Evolutionary conservation across 1,140 invertebrate species (phyloP), one percentile per base, ranked within the genome.

Genomic region (Musca domestica): DNA sequence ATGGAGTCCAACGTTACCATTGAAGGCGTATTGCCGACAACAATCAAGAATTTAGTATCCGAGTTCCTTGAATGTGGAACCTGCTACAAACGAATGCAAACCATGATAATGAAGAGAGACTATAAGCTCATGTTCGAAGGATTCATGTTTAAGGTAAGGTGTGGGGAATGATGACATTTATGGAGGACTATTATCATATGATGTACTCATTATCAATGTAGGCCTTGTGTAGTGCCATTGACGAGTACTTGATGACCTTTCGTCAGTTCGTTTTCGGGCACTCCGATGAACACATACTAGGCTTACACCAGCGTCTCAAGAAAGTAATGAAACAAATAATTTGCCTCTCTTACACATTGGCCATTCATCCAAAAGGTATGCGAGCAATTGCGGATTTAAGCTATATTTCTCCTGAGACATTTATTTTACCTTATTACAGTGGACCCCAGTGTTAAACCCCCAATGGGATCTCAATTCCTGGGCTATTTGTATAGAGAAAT

Each of bases 41-140:
- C 71, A 2, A 27, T 82, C 23, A 64, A 48, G 0, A 72, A 72
- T 7, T 78, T 74, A 56, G 58, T 70, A 0, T 10, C 47, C n/a
- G 72, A 67, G 15, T 82, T 80, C 22, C n/a, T 81, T 4, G 64
- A 70, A 6, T 72, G 76, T 6, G 80, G 80, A 6, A 61, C 61
- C 10, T 76, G 78, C 19, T 77, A 72, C 46, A 70, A 71, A 6
- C 68, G 73, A 0, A 49, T 82, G 15, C 71, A 56, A 10, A 66
- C 64, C 46, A 30, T 72, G 66, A 68, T 19, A 22, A 65, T 9
- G 14, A 70, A 54, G 9, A 25, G 14, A 3, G 52, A 47, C 56
- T 41, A 14, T 10, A 34, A 30, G 20, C 49, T 67, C 47, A 74
- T 70, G 71, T 78, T 58, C 67, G 73, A 71, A 3, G 64, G 72